Percentiles rank a stretch among this genome's conserved stretches.
phyloP scores from a whole-genome alignment of 2,113 vertebrate genomes.

The Atractosteus spatula region DNA sequence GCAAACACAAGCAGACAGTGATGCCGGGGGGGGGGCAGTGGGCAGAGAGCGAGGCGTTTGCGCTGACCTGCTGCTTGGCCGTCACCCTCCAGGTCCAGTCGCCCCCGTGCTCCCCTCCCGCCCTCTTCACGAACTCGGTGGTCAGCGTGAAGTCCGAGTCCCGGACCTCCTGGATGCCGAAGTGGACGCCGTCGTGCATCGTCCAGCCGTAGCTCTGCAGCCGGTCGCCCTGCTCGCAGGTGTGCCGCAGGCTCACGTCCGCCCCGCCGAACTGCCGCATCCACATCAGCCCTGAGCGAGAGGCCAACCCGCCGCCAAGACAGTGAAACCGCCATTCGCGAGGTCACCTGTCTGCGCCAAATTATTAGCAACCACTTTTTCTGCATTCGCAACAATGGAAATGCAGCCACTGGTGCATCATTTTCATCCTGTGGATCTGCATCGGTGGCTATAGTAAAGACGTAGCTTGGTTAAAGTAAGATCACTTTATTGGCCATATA shows the following conservation, averaged over 20 bases:
- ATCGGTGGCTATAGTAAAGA: no score
- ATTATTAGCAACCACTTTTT: no score
- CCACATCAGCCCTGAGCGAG: constrained; percentile 87
- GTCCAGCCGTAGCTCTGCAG: constrained; percentile 84
- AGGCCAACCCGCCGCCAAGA: no score
- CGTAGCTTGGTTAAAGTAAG: no score
- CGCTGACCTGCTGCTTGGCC: constrained; percentile 72
- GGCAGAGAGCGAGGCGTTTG: constrained; percentile 17
- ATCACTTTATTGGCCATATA: no score
- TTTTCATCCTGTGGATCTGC: no score
- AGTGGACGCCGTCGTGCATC: constrained; percentile 83
- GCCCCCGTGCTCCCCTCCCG: constrained; percentile 83
- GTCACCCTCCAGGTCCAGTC: constrained; percentile 95
- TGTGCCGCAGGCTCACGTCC: constrained; percentile 77
- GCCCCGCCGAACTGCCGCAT: constrained; percentile 71
- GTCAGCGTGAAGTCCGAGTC: constrained; percentile 74
- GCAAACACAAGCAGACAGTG: neutral
- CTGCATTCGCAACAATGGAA: no score
- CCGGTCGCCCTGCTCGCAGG: constrained; percentile 81
- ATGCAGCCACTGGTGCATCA: no score
- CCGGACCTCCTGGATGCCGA: constrained; percentile 83
- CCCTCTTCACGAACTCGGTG: constrained; percentile 85
- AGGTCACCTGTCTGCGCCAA: no score
- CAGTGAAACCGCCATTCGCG: no score
- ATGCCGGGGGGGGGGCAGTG: constrained; percentile 12